Evolutionary conservation across 1,140 invertebrate genomes (phyloP).

Genomic region (Drusus annulatus): DNA sequence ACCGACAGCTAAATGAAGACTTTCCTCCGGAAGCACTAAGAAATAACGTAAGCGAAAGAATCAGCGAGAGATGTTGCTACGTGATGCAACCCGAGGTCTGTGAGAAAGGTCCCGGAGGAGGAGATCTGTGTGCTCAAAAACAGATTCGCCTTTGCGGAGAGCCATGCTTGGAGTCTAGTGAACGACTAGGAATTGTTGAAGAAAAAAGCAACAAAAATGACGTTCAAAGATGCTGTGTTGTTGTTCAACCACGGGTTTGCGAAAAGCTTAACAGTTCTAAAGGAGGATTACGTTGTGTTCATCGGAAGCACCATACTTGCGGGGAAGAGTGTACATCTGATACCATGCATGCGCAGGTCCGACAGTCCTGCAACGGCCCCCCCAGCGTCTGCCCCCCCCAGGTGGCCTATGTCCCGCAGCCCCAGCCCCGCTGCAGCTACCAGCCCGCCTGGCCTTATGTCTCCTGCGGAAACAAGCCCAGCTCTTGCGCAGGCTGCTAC

Average conservation of each 20-base stretch:
- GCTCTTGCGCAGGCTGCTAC: conserved; percentile 55
- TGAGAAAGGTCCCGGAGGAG: too few species aligned
- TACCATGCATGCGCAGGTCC: conserved; percentile 52
- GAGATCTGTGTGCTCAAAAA: too few species aligned
- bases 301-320: conserved; percentile 53
- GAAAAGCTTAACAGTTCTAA: not conserved
- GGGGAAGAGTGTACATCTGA: conserved; percentile 49
- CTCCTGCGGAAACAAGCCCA: conserved; percentile 32
- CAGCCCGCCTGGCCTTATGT: conserved; percentile 54
- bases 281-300: conserved; percentile 43
- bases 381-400: conserved; percentile 37
- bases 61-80: too few species aligned
- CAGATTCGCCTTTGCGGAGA: too few species aligned
- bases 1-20: not conserved
- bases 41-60: too few species aligned
- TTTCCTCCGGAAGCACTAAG: too few species aligned
- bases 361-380: conserved; percentile 48
- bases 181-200: too few species aligned
- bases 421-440: conserved; percentile 47
- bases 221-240: conserved; percentile 49
- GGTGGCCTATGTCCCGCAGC: conserved; percentile 56
- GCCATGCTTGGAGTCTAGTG: too few species aligned
- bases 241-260: conserved; percentile 55
- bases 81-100: too few species aligned
- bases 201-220: too few species aligned